Percentiles rank a stretch among this genome's conserved stretches.
These are phyloP conservation scores for Oxytorus armatus DNA, from an alignment of 2,888 invertebrate genomes.

Conservation along the genomic window DNA sequence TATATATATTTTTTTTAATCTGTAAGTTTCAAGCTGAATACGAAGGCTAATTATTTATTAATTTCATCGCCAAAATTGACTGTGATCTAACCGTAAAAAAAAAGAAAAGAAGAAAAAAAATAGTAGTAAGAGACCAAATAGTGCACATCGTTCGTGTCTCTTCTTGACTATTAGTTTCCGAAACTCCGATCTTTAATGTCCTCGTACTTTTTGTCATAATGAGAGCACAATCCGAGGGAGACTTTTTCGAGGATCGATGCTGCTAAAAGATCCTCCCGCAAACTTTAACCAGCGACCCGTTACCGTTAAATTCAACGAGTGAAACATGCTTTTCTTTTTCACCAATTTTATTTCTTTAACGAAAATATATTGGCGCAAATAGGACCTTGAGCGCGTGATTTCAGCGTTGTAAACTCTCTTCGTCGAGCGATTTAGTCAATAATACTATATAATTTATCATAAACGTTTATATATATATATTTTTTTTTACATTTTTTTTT, in stretches of 20 bases:
- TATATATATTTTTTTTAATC: slow-evolving; percentile 47
- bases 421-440: slow-evolving; percentile 66
- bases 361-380: slow-evolving; percentile 10
- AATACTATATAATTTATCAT: slow-evolving; percentile 61
- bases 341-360: slow-evolving; percentile 4
- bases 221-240: background rate
- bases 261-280: too few relatives aligned
- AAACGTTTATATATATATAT: slow-evolving; percentile 38
- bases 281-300: too few relatives aligned
- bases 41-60: slow-evolving; percentile 60
- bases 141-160: slow-evolving; percentile 19
- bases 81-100: slow-evolving; percentile 79
- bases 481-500: slow-evolving; percentile 3
- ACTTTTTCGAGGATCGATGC: background rate
- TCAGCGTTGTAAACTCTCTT: slow-evolving; percentile 49
- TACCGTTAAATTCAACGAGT: too few relatives aligned
- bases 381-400: slow-evolving; percentile 37
- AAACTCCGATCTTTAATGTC: too few relatives aligned
- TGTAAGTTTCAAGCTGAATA: slow-evolving; percentile 44
- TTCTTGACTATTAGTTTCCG: background rate
- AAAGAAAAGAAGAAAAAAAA: slow-evolving; percentile 47
- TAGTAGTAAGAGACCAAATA: slow-evolving; percentile 71
- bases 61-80: slow-evolving; percentile 78
- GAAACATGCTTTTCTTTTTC: too few relatives aligned
- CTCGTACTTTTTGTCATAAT: too few relatives aligned